Percentiles rank a stretch among this genome's conserved stretches.
phyloP scores from a whole-genome alignment of 2,888 invertebrate genomes.

The Zygogramma bicolorata region DNA sequence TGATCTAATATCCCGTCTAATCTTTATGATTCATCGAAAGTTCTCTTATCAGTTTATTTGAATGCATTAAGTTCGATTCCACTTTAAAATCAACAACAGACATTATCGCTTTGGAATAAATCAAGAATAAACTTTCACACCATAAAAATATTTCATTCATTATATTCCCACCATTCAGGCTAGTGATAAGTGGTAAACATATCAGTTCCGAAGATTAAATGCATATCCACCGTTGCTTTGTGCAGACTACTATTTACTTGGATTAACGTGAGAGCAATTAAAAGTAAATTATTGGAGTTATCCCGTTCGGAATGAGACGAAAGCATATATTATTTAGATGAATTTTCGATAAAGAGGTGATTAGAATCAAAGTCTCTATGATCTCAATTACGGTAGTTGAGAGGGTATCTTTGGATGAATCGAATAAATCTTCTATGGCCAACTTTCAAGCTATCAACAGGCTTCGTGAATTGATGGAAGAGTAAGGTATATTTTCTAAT shows the following conservation, averaged over 20 bases:
- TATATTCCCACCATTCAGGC: slow-evolving; percentile 8
- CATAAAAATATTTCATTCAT: slow-evolving; percentile 14
- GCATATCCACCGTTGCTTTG: not conserved
- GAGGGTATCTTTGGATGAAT: too few relatives aligned
- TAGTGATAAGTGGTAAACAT: not conserved
- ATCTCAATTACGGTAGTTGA: too few relatives aligned
- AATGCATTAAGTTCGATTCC: not conserved
- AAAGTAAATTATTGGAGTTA: not conserved
- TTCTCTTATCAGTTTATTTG: slow-evolving; percentile 5
- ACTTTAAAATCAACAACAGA: not conserved
- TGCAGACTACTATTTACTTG: not conserved
- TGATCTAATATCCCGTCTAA: not conserved
- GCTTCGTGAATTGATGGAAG: too few relatives aligned
- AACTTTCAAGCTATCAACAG: too few relatives aligned
- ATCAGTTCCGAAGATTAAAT: not conserved
- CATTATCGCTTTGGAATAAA: not conserved
- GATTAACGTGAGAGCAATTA: not conserved
- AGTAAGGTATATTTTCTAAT: too few relatives aligned
- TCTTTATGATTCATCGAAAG: not conserved
- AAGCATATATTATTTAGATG: not conserved
- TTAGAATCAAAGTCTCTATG: too few relatives aligned
- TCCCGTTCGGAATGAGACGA: not conserved
- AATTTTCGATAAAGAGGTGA: too few relatives aligned
- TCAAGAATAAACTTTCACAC: not conserved
- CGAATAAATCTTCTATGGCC: too few relatives aligned